Evolutionary conservation across 2,113 vertebrate genomes (phyloP), one percentile per base, ranked within the genome.

Genomic region (Porphyrio hochstetteri): DNA sequence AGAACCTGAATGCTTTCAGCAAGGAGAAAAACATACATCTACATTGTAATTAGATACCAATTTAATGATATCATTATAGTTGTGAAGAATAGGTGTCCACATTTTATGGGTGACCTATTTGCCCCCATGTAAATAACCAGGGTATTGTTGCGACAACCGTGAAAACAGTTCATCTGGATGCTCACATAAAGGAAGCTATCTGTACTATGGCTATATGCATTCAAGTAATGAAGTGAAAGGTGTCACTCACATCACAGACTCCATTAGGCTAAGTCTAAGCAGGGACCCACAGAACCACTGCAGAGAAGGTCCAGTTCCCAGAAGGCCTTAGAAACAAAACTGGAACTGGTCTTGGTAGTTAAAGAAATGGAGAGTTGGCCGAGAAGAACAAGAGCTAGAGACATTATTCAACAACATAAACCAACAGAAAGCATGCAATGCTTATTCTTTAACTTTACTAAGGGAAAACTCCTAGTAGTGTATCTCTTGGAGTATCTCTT

Each of bases 21-120:
- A 61, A 81, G 64, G 55, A 92, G 50, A 70, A 74, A 83, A 93
- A 38, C 75, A 84, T 14, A 53, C 2, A 1, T 64, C 77, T 72
- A 33, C 68, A 11, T 72, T 17, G 65, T 82, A 77, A 88, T 83
- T 67, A 95, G 91, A 50, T 48, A 48, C 56, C 53, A 50, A 53
- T 72, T 77, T 86, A 92, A 96, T 74, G 76, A 86, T 91, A 88
- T 77, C 80, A 69, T 81, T 91, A 57, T 65, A 53, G 44, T 63
- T 0, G 0, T 59, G 50, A 57, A 84, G 82, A 82, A 92, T 14
- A 14, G 20, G 56, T 2, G 1, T 20, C 28, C 82, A 25, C 40
- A 16, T 74, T 94, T 88, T 2, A 50, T 18, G 79, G 75, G 3
- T 86, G 85, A 95, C 68, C 82, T 83, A 2, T 55, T 14, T 90